Evolutionary conservation across 2,888 invertebrate genomes (phyloP).

Genomic region (Pollenia amentaria): DNA sequence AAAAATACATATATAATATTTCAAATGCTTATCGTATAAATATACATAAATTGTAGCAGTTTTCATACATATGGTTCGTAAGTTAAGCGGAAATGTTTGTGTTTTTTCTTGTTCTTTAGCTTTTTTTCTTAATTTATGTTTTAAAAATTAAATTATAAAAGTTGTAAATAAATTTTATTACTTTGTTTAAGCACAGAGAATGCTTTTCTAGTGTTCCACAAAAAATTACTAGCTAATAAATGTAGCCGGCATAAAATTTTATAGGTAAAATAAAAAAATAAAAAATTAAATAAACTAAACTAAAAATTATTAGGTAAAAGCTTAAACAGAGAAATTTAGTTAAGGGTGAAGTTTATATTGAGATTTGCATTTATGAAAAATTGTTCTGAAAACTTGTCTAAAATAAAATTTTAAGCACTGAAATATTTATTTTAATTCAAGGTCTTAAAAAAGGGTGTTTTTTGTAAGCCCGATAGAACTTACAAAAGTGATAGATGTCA

Average conservation of each 20-base stretch:
- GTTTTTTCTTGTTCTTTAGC: neutral
- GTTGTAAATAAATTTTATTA: slow-evolving; percentile 41
- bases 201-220: neutral
- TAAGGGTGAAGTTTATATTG: too few relatives aligned
- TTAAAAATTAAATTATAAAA: slow-evolving; percentile 48
- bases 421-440: too few relatives aligned
- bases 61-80: neutral
- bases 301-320: slow-evolving; percentile 1
- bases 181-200: neutral
- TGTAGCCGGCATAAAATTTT: neutral
- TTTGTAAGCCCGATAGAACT: too few relatives aligned
- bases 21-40: slow-evolving; percentile 35
- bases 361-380: too few relatives aligned
- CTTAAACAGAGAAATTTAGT: too few relatives aligned
- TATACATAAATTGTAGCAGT: neutral
- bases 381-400: too few relatives aligned
- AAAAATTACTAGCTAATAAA: slow-evolving; percentile 25
- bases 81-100: slow-evolving; percentile 44
- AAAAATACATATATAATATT: slow-evolving; percentile 4
- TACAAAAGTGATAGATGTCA: too few relatives aligned
- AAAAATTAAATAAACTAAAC: neutral
- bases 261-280: neutral
- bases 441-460: too few relatives aligned
- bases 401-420: too few relatives aligned
- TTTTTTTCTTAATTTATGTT: neutral